Conservation (phyloP, 2,113 vertebrate genomes). For the Bos indicus region DNA sequence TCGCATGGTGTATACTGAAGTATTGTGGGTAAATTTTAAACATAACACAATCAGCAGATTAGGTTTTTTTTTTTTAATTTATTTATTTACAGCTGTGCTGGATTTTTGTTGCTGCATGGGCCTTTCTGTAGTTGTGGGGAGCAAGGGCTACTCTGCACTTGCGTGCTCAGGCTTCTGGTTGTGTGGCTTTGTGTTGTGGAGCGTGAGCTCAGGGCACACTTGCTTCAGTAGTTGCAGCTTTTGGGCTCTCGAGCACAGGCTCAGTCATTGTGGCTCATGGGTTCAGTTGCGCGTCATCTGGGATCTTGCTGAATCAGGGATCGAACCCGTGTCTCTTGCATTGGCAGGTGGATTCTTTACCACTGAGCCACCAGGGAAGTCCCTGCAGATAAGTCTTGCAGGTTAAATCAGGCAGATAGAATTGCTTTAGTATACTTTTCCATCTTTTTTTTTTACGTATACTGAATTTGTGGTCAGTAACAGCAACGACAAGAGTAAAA, state of each 20-base stretch:
- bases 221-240: background rate
- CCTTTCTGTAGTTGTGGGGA: background rate
- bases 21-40: background rate
- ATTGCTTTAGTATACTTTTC: background rate
- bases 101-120: background rate
- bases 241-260: background rate
- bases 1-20: background rate
- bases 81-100: background rate
- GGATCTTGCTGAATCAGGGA: background rate
- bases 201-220: background rate
- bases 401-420: background rate
- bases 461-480: background rate
- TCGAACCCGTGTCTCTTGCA: background rate
- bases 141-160: background rate
- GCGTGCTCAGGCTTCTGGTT: background rate
- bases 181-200: background rate
- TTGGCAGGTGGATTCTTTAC: background rate
- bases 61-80: background rate
- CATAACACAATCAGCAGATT: background rate
- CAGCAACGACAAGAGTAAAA: background rate
- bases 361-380: background rate
- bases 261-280: background rate
- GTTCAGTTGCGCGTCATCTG: background rate
- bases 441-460: no score
- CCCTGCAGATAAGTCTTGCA: background rate